A percentile compares a stretch with the other conserved stretches of the same genome.
These are phyloP conservation scores for Gallinago nigripennis DNA, from an alignment of 2,797 vertebrate species.

Conservation along the genomic window DNA sequence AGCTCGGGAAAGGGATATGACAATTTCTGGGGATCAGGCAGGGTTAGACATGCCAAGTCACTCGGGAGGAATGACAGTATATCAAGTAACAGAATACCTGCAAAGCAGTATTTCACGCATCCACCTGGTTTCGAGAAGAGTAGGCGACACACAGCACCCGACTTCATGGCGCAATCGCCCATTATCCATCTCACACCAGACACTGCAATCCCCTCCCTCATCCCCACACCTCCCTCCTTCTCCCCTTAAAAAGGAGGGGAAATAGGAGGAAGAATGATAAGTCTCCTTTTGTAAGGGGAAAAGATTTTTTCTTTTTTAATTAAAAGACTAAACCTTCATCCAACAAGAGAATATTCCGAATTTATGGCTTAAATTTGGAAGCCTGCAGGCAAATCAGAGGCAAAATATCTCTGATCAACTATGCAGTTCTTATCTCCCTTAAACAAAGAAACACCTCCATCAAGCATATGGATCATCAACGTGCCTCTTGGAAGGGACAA, in stretches of 20 bases:
- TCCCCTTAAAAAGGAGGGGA: neutral
- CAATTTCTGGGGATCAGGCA: neutral
- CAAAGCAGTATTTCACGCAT: neutral
- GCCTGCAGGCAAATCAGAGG: conserved; percentile 33
- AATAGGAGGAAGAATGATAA: neutral
- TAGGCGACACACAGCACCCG: neutral
- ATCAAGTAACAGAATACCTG: neutral
- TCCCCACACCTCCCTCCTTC: neutral
- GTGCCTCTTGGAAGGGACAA: conserved; percentile 42
- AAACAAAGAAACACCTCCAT: conserved; percentile 53
- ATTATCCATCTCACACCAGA: neutral
- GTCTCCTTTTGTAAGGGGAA: neutral
- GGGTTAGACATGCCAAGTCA: neutral
- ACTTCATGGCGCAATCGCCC: neutral
- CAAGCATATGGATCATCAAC: conserved; percentile 48
- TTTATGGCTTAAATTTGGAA: neutral
- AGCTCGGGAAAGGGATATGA: neutral
- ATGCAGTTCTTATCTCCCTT: neutral
- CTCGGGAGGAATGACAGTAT: neutral
- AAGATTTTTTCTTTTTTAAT: neutral
- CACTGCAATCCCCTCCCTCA: neutral
- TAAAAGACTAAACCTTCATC: neutral
- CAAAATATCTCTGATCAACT: conserved; percentile 3
- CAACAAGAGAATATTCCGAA: neutral
- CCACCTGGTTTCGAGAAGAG: neutral